Conservation (phyloP, 1,140 invertebrate genomes). For the Plutomurus gul region DNA sequence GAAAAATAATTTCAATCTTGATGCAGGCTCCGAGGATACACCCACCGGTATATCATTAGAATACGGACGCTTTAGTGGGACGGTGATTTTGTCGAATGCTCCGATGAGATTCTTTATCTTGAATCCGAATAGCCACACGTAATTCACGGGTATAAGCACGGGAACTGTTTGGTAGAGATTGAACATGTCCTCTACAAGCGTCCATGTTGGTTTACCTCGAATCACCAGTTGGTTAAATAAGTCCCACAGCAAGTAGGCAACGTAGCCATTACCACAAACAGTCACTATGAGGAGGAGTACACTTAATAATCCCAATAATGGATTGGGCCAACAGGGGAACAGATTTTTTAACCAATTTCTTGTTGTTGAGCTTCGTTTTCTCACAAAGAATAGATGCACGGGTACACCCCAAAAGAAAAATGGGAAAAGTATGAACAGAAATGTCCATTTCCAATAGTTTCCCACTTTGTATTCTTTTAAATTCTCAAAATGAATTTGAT, state of each 20-base stretch:
- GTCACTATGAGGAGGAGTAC: neutral
- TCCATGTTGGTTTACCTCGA: neutral
- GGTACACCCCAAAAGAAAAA: conserved; percentile 40
- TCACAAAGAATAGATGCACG: conserved; percentile 8
- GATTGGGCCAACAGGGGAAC: neutral
- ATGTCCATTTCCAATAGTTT: conserved; percentile 36
- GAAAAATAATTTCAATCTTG: neutral
- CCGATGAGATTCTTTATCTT: conserved; percentile 9
- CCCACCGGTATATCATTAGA: neutral
- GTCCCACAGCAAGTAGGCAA: neutral
- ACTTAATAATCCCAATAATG: neutral
- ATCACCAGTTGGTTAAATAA: conserved; percentile 32
- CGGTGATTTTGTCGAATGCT: neutral
- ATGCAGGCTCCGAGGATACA: neutral
- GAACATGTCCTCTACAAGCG: neutral
- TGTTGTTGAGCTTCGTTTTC: neutral
- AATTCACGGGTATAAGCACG: conserved; percentile 36
- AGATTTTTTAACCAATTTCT: neutral
- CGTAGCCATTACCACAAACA: neutral
- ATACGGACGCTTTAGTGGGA: neutral
- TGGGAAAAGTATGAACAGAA: conserved; percentile 32
- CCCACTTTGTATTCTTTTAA: neutral
- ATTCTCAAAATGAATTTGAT: neutral
- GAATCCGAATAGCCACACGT: conserved; percentile 40
- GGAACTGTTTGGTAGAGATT: neutral